phyloP scores from a whole-genome alignment of 1,140 invertebrate species.

The Acromyrmex charruanus region DNA sequence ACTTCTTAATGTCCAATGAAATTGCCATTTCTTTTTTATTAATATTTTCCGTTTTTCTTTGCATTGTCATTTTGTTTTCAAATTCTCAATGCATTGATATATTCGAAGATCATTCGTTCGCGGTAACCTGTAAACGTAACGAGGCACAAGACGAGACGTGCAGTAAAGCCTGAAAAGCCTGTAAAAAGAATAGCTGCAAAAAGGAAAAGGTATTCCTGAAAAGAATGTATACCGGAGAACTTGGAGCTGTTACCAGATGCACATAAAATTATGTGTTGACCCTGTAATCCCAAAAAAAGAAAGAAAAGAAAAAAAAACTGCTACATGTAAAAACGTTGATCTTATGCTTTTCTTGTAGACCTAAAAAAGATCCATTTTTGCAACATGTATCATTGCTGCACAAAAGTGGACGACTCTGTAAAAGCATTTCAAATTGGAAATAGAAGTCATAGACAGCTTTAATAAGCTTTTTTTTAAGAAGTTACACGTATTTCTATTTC shows the following conservation, averaged over 20 bases:
- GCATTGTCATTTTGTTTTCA: slow-evolving; percentile 62
- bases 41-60: slow-evolving; percentile 72
- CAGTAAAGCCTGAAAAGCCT: slow-evolving; percentile 86
- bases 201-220: slow-evolving; percentile 81
- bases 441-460: slow-evolving; percentile 40
- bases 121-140: slow-evolving; percentile 81
- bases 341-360: slow-evolving; percentile 73
- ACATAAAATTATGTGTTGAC: slow-evolving; percentile 78
- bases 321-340: slow-evolving; percentile 64
- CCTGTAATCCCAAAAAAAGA: slow-evolving; percentile 79
- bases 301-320: slow-evolving; percentile 68
- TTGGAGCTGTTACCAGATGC: slow-evolving; percentile 79
- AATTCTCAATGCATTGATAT: slow-evolving; percentile 67
- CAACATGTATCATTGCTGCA: slow-evolving; percentile 48
- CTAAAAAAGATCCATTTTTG: slow-evolving; percentile 75
- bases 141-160: slow-evolving; percentile 77
- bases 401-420: slow-evolving; percentile 62
- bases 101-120: slow-evolving; percentile 75
- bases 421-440: slow-evolving; percentile 61
- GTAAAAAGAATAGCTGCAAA: slow-evolving; percentile 86
- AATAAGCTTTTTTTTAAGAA: not conserved
- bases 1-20: slow-evolving; percentile 71
- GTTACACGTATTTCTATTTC: not conserved
- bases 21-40: slow-evolving; percentile 68
- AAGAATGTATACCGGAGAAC: slow-evolving; percentile 73